phyloP scores from a whole-genome alignment of 2,113 vertebrate species.

The Anser brachyrhynchus region DNA sequence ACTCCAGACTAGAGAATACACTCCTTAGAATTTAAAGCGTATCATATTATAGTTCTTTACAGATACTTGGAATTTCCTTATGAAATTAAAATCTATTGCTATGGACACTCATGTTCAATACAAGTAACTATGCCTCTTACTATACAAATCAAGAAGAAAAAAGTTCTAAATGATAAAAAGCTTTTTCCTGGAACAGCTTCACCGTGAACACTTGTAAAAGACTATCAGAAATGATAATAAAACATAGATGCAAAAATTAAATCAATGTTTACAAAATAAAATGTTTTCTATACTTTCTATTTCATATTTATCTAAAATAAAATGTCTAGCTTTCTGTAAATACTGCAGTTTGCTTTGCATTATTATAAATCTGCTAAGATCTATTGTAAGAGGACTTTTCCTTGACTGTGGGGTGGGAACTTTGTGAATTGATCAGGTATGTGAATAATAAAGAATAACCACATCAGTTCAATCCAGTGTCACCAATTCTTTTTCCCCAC shows the following conservation, averaged over 20 bases:
- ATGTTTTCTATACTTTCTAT: background rate
- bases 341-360: background rate
- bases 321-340: background rate
- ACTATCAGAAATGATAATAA: constrained; percentile 13
- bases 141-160: constrained; percentile 9
- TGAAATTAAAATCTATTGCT: constrained; percentile 1
- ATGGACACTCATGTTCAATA: constrained; percentile 21
- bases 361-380: background rate
- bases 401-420: background rate
- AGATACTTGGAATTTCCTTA: constrained; percentile 18
- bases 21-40: constrained; percentile 6
- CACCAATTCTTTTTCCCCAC: background rate
- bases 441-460: background rate
- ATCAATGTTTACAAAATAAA: constrained; percentile 1
- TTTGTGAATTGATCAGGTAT: constrained; percentile 12
- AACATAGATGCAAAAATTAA: background rate
- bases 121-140: constrained; percentile 39
- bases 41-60: background rate
- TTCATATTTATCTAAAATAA: constrained; percentile 28
- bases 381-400: background rate
- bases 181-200: background rate
- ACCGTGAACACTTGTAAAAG: background rate
- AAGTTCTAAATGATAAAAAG: background rate
- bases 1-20: background rate
- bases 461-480: background rate